phyloP scores from a whole-genome alignment of 2,113 vertebrate species.

The Mustelus asterias region DNA sequence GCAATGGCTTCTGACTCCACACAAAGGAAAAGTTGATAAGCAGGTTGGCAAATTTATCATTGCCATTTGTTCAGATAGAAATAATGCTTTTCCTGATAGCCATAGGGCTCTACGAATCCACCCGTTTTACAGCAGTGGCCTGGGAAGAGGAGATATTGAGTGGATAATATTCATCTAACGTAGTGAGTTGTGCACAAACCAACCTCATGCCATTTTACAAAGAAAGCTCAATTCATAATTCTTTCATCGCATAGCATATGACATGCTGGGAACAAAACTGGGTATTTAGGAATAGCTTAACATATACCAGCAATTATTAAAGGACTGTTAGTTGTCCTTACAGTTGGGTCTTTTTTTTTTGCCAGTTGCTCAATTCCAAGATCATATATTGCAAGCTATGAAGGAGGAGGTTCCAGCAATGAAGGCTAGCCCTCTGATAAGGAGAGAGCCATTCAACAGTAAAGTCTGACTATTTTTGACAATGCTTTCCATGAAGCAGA shows the following conservation, averaged over 20 bases:
- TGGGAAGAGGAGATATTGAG: background rate
- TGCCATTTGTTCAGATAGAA: background rate
- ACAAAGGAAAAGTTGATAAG: background rate
- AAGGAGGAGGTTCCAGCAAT: background rate
- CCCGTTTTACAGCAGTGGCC: background rate
- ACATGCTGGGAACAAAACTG: background rate
- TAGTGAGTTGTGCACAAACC: background rate
- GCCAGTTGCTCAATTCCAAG: background rate
- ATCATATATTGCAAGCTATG: background rate
- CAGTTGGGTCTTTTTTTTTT: background rate
- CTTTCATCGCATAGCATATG: background rate
- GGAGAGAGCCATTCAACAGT: background rate
- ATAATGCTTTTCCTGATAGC: background rate
- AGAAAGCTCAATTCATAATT: background rate
- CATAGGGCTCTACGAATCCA: background rate
- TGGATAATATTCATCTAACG: background rate
- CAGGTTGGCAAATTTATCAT: background rate
- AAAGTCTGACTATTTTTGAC: background rate
- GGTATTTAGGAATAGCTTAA: background rate
- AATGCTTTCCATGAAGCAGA: background rate
- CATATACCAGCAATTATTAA: background rate
- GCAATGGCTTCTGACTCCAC: background rate
- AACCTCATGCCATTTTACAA: background rate
- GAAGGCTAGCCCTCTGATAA: background rate
- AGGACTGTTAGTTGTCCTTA: background rate